Evolutionary conservation across 64 coral and sea anemone genomes (phyloP).

Genomic region (Orbicella faveolata): DNA sequence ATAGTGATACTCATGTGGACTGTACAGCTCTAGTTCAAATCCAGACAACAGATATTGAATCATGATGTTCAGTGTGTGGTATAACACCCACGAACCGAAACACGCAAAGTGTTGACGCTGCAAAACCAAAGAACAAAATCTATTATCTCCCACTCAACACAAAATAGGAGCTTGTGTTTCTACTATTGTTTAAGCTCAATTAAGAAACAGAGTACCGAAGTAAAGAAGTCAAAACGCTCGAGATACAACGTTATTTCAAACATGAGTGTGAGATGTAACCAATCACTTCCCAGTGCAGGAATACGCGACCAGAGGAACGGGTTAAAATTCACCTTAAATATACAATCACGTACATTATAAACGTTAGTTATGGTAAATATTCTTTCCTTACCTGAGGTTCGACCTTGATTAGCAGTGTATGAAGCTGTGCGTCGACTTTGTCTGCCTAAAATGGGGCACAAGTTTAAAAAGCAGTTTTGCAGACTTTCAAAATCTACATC

Average conservation of each 20-base stretch:
- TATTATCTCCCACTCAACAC: neutral
- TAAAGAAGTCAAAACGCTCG: no score
- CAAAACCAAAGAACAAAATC: neutral
- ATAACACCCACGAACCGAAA: slow-evolving; percentile 99
- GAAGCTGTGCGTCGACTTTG: slow-evolving; percentile 93
- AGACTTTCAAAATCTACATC: neutral
- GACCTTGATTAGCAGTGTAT: slow-evolving; percentile 76
- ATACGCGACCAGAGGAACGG: no score
- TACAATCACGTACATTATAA: no score
- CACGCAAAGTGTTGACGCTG: slow-evolving; percentile 97
- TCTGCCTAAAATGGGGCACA: slow-evolving; percentile 61
- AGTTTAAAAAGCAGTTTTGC: neutral
- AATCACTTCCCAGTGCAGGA: no score
- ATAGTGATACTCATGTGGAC: slow-evolving; percentile 95
- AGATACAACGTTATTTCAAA: no score
- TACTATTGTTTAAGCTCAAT: neutral
- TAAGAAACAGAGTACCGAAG: neutral
- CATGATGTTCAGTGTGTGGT: slow-evolving; percentile 95
- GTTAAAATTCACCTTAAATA: no score
- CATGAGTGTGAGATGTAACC: no score
- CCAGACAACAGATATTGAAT: slow-evolving; percentile 93
- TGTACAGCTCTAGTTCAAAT: slow-evolving; percentile 93
- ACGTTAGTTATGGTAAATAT: neutral
- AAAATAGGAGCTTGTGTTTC: neutral
- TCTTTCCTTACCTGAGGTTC: slow-evolving; percentile 79